Evolutionary conservation across 2,888 invertebrate species (phyloP), one percentile per base, ranked within the genome.

Genomic region (Ophion costatus): DNA sequence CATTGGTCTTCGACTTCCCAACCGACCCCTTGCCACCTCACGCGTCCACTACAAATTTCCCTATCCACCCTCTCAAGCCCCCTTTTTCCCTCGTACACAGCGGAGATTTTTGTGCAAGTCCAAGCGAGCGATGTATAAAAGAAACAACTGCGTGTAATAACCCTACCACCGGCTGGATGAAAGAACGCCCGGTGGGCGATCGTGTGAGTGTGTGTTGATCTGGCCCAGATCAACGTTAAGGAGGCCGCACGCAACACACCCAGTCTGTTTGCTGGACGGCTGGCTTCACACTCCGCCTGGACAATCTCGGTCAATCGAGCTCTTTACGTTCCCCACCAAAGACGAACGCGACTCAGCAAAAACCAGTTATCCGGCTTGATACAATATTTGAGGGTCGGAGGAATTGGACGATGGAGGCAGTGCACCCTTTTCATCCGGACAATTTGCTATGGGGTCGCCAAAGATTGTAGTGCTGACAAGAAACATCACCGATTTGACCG

Each of bases 141-240:
- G 82, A 84, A 87, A 78, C 64, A 29, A 22, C 80, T 88, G 88
- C 87, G 88, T 88, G 76, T 86, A 88, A 87, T 87, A 86, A 86
- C 84, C 82, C 83, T 77, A 22, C 61, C 11, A 66, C 70, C 56
- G 70, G 22, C 56, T 51, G 80, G 56, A 29, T 61, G 80, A 80
- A 76, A 82, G 11, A 83, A 85, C 84, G 82, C 85, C 73, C 59
- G n/a, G 64, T 70, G 67, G 51, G 29, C 51, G 61, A 59, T 61
- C 61, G 73, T 69, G 82, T 83, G 80, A 80, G 73, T 77, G 85
- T 85, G 83, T 87, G 87, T 87, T 87, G 87, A 93, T 93, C 93
- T 93, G 92, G 93, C 92, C 93, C 93, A 93, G 93, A 93, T 93
- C 93, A 90, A 87, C 86, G 83, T 87, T 88, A 91, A 91, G 84